Conservation (phyloP, 2,113 vertebrate species). For the Falcunculus frontatus region DNA sequence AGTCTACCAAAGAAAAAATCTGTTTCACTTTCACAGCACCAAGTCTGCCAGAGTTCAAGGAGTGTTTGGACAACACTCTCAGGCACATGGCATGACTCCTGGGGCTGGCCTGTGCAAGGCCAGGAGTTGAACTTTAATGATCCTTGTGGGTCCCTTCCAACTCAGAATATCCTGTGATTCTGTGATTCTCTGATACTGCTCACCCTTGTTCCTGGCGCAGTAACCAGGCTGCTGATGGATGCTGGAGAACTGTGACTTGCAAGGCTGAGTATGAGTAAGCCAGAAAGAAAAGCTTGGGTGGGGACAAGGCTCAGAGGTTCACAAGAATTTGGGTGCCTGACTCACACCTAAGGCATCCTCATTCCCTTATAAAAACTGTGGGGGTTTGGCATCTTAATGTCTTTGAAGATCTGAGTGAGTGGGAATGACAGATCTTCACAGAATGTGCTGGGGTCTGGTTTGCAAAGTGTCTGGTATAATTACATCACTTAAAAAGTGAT, state of each 20-base stretch:
- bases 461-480: not conserved
- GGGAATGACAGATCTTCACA: not conserved
- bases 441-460: not conserved
- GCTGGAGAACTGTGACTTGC: not conserved
- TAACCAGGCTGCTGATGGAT: not conserved
- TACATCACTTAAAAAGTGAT: not conserved
- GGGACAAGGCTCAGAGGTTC: not conserved
- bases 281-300: not conserved
- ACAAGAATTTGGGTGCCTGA: not conserved
- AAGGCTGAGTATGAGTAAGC: not conserved
- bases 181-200: not conserved
- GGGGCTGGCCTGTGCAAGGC: not conserved
- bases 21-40: not conserved
- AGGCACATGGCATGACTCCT: not conserved
- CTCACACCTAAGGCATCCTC: not conserved
- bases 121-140: not conserved
- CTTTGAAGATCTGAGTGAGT: conserved; percentile 9
- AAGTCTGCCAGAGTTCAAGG: not conserved
- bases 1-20: not conserved
- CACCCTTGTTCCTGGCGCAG: not conserved
- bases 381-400: not conserved
- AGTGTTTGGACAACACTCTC: not conserved
- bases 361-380: not conserved
- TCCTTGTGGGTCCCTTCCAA: not conserved
- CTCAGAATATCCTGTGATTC: not conserved